Evolutionary conservation across 2,888 invertebrate genomes (phyloP).

Genomic region (Pseudococcus viburni): DNA sequence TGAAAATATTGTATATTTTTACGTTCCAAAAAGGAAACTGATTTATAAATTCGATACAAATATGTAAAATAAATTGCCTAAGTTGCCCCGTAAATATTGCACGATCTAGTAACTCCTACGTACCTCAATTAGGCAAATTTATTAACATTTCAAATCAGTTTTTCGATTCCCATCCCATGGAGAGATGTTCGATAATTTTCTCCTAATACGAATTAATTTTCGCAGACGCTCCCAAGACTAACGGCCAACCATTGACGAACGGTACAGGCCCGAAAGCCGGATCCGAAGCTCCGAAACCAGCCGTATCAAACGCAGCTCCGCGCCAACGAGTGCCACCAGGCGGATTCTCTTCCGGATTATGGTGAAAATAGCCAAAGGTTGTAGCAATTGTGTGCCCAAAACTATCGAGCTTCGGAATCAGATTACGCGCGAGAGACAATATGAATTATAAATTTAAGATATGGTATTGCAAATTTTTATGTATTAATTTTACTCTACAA

Average conservation of each 20-base stretch:
- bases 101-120: not conserved
- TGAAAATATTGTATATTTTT: not conserved
- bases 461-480: slow-evolving; percentile 53
- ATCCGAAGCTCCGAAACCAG: slow-evolving; percentile 49
- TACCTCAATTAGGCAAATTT: not conserved
- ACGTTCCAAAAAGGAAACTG: not conserved
- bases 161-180: not conserved
- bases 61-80: slow-evolving; percentile 4
- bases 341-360: slow-evolving; percentile 79
- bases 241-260: not conserved
- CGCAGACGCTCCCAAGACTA: slow-evolving; percentile 19
- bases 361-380: slow-evolving; percentile 73
- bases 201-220: not conserved
- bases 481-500: slow-evolving; percentile 49
- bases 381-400: not conserved
- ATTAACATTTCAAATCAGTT: not conserved
- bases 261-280: not conserved
- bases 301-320: slow-evolving; percentile 47
- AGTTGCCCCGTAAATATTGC: not conserved
- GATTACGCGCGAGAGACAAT: slow-evolving; percentile 51
- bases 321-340: slow-evolving; percentile 78
- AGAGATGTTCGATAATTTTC: not conserved
- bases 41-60: not conserved
- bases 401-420: slow-evolving; percentile 42
- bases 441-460: slow-evolving; percentile 4